phyloP scores from a whole-genome alignment of 2,888 invertebrate genomes.

The Campopleginae sp. region DNA sequence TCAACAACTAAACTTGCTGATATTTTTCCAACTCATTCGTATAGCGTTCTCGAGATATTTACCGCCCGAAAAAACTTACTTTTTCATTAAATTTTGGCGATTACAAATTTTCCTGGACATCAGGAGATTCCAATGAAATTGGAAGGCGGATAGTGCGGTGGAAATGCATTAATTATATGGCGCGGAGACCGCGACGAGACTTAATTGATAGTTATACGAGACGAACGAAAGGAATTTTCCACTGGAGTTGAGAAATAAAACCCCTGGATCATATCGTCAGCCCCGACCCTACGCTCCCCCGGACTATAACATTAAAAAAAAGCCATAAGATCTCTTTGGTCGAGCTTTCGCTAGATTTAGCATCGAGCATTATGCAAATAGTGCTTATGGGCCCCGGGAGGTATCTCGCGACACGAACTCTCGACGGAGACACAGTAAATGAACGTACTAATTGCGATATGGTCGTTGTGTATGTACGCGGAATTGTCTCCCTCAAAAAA shows the following conservation, averaged over 20 bases:
- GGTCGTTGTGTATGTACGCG: constrained; percentile 15
- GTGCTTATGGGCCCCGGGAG: constrained; percentile 75
- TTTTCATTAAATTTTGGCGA: not conserved
- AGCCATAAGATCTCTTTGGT: constrained; percentile 53
- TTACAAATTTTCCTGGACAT: not conserved
- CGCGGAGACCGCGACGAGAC: constrained; percentile 20
- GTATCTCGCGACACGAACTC: constrained; percentile 58
- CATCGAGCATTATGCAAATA: constrained; percentile 80
- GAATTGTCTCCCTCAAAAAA: not conserved
- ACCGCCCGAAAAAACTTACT: not conserved
- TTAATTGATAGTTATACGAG: constrained; percentile 46
- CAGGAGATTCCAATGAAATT: constrained; percentile 36
- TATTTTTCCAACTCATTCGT: no score
- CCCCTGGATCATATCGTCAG: constrained; percentile 71
- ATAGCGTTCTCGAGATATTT: not conserved
- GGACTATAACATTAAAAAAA: not conserved
- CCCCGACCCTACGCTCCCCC: not conserved
- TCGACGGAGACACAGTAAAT: constrained; percentile 67
- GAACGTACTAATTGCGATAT: constrained; percentile 47
- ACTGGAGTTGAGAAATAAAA: constrained; percentile 71
- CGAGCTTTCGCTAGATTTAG: constrained; percentile 75
- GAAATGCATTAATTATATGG: constrained; percentile 21
- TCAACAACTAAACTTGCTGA: not conserved
- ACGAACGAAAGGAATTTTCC: constrained; percentile 28
- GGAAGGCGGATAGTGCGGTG: constrained; percentile 20